Evolutionary conservation across 1,140 invertebrate species (phyloP).

Genomic region (Musca vetustissima): DNA sequence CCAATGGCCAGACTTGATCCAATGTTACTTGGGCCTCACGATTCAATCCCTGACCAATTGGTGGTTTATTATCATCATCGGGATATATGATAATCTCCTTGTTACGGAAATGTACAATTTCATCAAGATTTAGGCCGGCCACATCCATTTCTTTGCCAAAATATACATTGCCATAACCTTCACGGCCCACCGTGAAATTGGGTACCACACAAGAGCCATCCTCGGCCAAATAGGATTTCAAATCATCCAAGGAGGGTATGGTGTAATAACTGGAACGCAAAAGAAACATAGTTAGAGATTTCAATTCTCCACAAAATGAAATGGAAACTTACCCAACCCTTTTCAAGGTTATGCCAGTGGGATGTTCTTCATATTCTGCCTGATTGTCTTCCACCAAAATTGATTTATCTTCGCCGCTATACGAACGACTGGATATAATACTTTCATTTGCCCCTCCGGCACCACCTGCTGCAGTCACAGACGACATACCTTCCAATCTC

Average conservation of each 20-base stretch:
- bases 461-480: conserved; percentile 26
- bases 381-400: conserved; percentile 40
- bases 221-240: conserved; percentile 66
- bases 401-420: conserved; percentile 31
- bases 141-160: conserved; percentile 87
- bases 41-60: conserved; percentile 86
- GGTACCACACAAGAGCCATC: conserved; percentile 82
- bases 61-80: conserved; percentile 70
- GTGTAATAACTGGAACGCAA: conserved; percentile 76
- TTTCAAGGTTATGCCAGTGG: conserved; percentile 65
- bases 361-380: conserved; percentile 57
- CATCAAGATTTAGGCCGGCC: conserved; percentile 85
- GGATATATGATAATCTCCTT: conserved; percentile 77
- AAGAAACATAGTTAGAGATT: background rate
- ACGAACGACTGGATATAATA: conserved; percentile 35
- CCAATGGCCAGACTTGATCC: conserved; percentile 91
- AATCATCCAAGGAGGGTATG: conserved; percentile 76
- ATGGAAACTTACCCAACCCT: conserved; percentile 61
- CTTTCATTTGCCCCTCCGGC: conserved; percentile 45
- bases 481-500: conserved; percentile 32
- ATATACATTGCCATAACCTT: conserved; percentile 90
- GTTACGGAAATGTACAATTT: conserved; percentile 75
- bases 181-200: conserved; percentile 87
- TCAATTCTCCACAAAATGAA: background rate
- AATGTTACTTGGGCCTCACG: conserved; percentile 88